These are phyloP conservation scores for Pycnomerus fuliginosus DNA, from an alignment of 2,888 invertebrate species.

Conservation along the genomic window DNA sequence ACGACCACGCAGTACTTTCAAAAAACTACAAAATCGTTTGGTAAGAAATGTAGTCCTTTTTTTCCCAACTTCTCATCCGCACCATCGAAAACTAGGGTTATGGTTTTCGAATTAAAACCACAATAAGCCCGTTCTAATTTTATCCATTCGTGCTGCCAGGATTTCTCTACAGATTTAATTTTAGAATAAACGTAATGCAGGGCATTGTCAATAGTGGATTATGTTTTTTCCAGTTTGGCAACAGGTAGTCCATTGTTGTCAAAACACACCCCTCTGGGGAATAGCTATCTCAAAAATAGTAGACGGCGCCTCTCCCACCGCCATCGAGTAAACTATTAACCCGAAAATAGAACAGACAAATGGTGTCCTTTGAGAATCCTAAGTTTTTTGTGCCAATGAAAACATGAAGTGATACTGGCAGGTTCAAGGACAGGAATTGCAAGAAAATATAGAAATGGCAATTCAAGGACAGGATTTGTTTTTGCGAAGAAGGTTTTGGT, in stretches of 20 bases:
- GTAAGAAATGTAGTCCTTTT: conserved; percentile 34
- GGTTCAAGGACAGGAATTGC: conserved; percentile 1
- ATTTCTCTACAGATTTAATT: conserved; percentile 21
- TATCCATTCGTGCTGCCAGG: conserved; percentile 21
- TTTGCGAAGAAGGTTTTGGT: no score
- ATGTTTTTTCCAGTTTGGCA: conserved; percentile 19
- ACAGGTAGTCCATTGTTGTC: conserved; percentile 19
- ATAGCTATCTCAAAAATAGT: background rate
- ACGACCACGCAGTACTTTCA: conserved; percentile 33
- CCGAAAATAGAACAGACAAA: no score
- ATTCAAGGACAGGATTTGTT: conserved; percentile 5
- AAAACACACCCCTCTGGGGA: no score
- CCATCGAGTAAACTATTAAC: conserved; percentile 3
- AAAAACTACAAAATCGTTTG: conserved; percentile 36
- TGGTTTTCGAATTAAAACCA: no score
- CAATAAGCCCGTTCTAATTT: no score
- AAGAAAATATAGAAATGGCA: conserved; percentile 8
- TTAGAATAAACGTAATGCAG: conserved; percentile 24
- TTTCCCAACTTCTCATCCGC: no score
- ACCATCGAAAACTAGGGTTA: no score
- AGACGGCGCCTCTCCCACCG: conserved; percentile 11
- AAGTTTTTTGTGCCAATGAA: conserved; percentile 29
- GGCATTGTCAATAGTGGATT: no score
- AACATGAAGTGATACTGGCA: conserved; percentile 17
- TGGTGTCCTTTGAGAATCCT: no score